Evolutionary conservation across 2,797 vertebrate species (phyloP).

Genomic region (Acipenser oxyrinchus): DNA sequence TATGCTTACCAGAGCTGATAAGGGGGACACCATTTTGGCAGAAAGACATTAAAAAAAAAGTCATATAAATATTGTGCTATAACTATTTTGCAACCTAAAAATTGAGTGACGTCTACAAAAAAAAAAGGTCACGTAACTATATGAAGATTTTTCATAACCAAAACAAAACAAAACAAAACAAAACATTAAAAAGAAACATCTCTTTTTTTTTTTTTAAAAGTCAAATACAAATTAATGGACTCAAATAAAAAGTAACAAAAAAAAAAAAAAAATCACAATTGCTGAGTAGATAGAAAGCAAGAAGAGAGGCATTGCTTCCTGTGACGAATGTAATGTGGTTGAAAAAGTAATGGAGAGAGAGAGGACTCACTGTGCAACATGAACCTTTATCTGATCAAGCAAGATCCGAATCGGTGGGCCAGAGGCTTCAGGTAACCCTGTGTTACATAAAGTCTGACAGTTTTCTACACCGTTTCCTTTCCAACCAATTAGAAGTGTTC

Average conservation of each 20-base stretch:
- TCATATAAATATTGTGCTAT: too few species aligned
- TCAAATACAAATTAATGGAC: too few species aligned
- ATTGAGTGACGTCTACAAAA: too few species aligned
- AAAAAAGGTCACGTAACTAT: too few species aligned
- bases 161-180: too few species aligned
- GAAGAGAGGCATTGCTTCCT: conserved; percentile 54
- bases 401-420: conserved; percentile 30
- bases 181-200: too few species aligned
- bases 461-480: background rate
- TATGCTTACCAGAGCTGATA: too few species aligned
- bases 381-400: conserved; percentile 36
- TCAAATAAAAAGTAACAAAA: conserved; percentile 5
- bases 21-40: too few species aligned
- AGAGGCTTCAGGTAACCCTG: conserved; percentile 28
- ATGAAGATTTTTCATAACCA: too few species aligned
- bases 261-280: background rate
- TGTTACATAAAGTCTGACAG: conserved; percentile 14
- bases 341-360: conserved; percentile 42
- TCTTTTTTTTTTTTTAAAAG: too few species aligned
- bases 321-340: conserved; percentile 52
- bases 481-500: background rate
- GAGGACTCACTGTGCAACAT: conserved; percentile 35
- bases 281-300: conserved; percentile 11
- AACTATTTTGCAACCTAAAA: too few species aligned
- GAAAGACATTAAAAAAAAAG: too few species aligned